Evolutionary conservation across 2,797 vertebrate genomes (phyloP).

Genomic region (Melopsittacus undulatus): DNA sequence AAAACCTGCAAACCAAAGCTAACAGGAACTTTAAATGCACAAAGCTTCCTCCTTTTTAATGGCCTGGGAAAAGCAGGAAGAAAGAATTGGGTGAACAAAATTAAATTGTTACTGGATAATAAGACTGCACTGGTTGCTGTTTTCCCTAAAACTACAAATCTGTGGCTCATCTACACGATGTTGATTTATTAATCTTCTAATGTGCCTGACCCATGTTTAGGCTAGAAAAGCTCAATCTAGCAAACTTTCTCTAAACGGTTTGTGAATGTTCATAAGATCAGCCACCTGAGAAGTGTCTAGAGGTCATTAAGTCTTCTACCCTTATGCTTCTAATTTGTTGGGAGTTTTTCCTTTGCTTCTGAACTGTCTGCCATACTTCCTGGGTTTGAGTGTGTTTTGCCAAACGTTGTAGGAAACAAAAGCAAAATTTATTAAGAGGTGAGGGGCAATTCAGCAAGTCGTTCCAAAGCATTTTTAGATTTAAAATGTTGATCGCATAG

Average conservation of each 20-base stretch:
- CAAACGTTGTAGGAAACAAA: constrained; percentile 12
- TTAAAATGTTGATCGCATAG: neutral
- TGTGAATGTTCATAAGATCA: neutral
- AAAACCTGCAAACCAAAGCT: neutral
- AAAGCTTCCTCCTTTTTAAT: neutral
- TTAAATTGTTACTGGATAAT: neutral
- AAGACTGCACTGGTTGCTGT: neutral
- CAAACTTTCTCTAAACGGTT: neutral
- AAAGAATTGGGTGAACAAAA: neutral
- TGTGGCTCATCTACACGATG: neutral
- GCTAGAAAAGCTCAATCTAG: neutral
- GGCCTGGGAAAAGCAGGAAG: neutral
- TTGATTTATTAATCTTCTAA: neutral
- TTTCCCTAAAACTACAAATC: neutral
- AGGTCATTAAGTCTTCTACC: constrained; percentile 8
- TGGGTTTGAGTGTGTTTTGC: constrained; percentile 55
- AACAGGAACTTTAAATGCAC: neutral
- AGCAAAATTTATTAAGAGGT: constrained; percentile 9
- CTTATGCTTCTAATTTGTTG: constrained; percentile 69
- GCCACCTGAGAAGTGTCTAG: constrained; percentile 30
- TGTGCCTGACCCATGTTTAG: neutral
- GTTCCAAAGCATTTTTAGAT: neutral
- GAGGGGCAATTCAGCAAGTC: neutral
- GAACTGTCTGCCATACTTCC: constrained; percentile 61
- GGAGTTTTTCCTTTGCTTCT: neutral